Conservation (phyloP, 2,797 vertebrate genomes). For the Hypotaenidia okinawae region DNA sequence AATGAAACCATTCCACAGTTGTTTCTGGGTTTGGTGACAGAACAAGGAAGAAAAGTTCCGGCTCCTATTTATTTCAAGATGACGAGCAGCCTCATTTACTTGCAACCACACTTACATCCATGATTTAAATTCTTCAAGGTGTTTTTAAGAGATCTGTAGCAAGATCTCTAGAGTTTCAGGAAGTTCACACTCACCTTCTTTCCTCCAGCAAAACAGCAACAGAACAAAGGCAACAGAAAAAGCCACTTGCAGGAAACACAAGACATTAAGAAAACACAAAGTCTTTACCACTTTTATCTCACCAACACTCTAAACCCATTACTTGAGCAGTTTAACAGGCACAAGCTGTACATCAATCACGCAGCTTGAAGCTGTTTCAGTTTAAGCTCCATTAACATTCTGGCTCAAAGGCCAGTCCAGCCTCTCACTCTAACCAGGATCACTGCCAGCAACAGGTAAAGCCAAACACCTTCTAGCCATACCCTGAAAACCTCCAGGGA, state of each 20-base stretch:
- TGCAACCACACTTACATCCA: neutral
- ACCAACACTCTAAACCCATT: neutral
- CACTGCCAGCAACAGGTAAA: neutral
- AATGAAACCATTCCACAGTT: conserved; percentile 24
- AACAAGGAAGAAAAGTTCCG: neutral
- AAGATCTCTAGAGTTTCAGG: neutral
- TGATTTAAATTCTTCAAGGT: neutral
- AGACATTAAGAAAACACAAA: neutral
- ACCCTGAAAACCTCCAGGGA: neutral
- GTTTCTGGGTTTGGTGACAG: neutral
- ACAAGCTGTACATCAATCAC: neutral
- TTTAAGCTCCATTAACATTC: neutral
- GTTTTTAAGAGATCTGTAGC: neutral
- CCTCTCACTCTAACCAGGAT: neutral
- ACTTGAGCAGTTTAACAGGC: neutral
- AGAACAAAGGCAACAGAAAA: neutral
- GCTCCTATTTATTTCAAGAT: neutral
- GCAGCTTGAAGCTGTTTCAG: neutral
- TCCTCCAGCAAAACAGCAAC: neutral
- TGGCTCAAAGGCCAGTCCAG: neutral
- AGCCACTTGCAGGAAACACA: neutral
- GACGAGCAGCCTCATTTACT: neutral
- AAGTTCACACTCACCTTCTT: neutral
- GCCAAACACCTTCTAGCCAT: too few species aligned
- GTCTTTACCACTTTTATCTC: neutral